phyloP scores from a whole-genome alignment of 1,140 invertebrate species.

The Chironomus striatipennis region DNA sequence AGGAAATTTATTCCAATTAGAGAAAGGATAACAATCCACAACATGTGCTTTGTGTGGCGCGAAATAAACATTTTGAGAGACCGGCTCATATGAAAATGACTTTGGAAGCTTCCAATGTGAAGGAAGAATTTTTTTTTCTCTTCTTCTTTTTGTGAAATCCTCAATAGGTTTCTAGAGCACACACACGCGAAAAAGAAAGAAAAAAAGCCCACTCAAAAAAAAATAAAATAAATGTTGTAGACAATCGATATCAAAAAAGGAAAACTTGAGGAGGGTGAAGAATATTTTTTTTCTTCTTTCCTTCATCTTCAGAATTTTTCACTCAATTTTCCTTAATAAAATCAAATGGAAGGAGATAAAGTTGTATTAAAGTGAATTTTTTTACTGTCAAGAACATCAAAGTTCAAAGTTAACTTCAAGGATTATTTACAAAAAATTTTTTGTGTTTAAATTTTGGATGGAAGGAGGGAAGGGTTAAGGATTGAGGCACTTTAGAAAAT shows the following conservation, averaged over 20 bases:
- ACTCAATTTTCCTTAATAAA: not conserved
- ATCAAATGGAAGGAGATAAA: not conserved
- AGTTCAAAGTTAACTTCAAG: too few species aligned
- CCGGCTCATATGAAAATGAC: too few species aligned
- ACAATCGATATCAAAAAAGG: not conserved
- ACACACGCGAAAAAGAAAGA: not conserved
- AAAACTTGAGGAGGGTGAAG: not conserved
- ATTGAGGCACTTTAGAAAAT: too few species aligned
- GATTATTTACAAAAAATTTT: too few species aligned
- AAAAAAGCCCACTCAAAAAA: not conserved
- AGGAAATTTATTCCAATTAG: not conserved
- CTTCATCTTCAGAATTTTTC: too few species aligned
- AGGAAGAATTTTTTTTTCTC: not conserved
- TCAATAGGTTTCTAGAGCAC: not conserved
- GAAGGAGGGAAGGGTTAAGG: too few species aligned
- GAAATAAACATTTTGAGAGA: not conserved
- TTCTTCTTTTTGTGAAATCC: not conserved
- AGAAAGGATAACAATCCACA: not conserved
- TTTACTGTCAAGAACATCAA: not conserved
- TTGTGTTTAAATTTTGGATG: too few species aligned
- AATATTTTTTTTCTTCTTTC: not conserved
- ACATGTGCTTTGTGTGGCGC: conserved; percentile 5
- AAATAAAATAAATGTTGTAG: conserved; percentile 8
- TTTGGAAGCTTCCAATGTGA: not conserved
- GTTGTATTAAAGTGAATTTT: not conserved